A percentile compares a stretch with the other conserved stretches of the same genome.
Conservation (phyloP, 92 coral and sea anemone genomes). For the Muricea muricata region DNA sequence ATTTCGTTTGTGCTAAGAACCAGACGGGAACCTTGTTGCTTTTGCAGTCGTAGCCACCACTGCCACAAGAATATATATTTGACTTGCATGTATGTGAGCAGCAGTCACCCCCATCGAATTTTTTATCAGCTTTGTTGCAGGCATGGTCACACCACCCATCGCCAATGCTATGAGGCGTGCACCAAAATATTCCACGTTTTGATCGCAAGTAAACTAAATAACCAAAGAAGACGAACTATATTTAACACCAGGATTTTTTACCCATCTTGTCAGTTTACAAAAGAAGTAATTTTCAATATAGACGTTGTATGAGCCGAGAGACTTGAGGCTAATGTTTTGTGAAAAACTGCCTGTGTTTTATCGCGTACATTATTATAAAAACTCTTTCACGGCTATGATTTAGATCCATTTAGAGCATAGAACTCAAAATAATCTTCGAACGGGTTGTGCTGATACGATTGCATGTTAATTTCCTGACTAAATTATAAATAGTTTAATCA, state of each 20-base stretch:
- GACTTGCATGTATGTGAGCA: constrained; percentile 20
- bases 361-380: background rate
- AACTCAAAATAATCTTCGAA: too few species aligned
- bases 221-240: background rate
- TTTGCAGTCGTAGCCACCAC: constrained; percentile 38
- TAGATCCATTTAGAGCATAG: too few species aligned
- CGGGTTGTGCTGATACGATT: too few species aligned
- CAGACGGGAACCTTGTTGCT: constrained; percentile 16
- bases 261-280: background rate
- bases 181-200: background rate
- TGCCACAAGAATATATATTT: constrained; percentile 11
- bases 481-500: too few species aligned
- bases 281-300: too few species aligned
- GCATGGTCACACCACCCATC: constrained; percentile 51
- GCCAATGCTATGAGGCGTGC: background rate
- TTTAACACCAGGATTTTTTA: background rate
- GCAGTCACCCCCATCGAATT: constrained; percentile 48
- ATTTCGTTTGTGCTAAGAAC: constrained; percentile 32
- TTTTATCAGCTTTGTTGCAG: constrained; percentile 16
- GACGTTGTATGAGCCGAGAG: too few species aligned
- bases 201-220: constrained; percentile 20
- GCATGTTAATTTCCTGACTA: too few species aligned
- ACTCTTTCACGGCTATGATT: background rate
- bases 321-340: background rate
- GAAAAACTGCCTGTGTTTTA: too few species aligned